Evolutionary conservation across 2,113 vertebrate species (phyloP), one percentile per base, ranked within the genome.

Genomic region (Bufo gargarizans): DNA sequence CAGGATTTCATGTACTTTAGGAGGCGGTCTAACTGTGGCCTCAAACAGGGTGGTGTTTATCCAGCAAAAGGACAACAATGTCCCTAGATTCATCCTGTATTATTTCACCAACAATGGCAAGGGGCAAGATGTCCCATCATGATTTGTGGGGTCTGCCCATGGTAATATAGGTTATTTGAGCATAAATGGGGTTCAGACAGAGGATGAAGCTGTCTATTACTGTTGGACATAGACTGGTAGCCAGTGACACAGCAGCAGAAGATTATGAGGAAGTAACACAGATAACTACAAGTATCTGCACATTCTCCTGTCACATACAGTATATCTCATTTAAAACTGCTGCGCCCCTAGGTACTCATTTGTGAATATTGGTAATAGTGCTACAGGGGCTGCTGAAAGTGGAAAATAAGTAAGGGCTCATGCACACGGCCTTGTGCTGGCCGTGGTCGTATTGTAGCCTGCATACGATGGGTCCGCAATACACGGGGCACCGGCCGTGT

Each of bases 141-240:
- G 90, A 1, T 90, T 89, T 87, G 67, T 63, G 11, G 69, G 22
- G 7, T 87, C 90, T 13, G 58, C 14, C 2, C 86, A 69, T 6
- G 84, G 19, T 58, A n/a, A n/a, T n/a, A n/a, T n/a, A n/a, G n/a
- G n/a, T n/a, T n/a, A n/a, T n/a, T n/a, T n/a, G n/a, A n/a, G n/a
- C n/a, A 89, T 90, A 76, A 47, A 47, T 14, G 19, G 16, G 0
- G 19, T 74, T 11, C 47, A 89, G 47, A 49, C 13, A 2, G 63
- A 83, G 74, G 80, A 90, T 0, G 86, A 85, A 33, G 89, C 82
- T 0, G 43, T 4, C 2, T 90, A 90, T 58, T 88, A 85, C 11
- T 88, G 72, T 8, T 6, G 2, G 20, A 12, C 55, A 3, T 67
- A 78, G 58, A 50, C 47, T 61, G 77, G 84, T 5, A 83, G 78